phyloP scores from a whole-genome alignment of 2,797 vertebrate species.

The Sebastes kiyomatsui region DNA sequence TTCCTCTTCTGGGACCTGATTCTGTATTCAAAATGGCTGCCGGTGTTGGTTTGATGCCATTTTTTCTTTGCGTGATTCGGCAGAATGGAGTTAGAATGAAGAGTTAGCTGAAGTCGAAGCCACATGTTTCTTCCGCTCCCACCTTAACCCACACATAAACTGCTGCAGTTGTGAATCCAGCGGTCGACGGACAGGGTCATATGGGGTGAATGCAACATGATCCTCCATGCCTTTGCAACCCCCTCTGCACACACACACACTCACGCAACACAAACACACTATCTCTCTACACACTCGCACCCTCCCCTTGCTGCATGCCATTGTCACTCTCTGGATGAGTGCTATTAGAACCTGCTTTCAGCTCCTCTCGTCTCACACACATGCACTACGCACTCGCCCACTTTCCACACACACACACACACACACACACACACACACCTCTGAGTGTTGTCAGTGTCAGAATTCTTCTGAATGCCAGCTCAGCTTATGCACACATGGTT shows the following conservation, averaged over 20 bases:
- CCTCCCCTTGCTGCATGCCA: slow-evolving; percentile 48
- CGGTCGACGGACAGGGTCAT: slow-evolving; percentile 55
- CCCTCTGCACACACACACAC: slow-evolving; percentile 11
- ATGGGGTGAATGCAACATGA: slow-evolving; percentile 69
- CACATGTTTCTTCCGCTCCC: neutral
- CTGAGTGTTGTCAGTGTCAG: slow-evolving; percentile 28
- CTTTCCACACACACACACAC: slow-evolving; percentile 2
- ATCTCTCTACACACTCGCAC: slow-evolving; percentile 10
- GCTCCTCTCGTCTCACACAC: slow-evolving; percentile 29
- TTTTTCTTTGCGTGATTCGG: slow-evolving; percentile 24
- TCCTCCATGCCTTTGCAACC: slow-evolving; percentile 43
- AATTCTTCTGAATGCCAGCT: slow-evolving; percentile 29
- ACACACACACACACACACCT: slow-evolving; percentile 14
- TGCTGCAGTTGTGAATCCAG: slow-evolving; percentile 28
- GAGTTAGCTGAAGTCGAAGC: slow-evolving; percentile 9
- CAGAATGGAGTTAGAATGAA: neutral
- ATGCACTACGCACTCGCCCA: neutral
- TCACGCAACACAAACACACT: slow-evolving; percentile 16
- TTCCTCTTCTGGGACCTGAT: slow-evolving; percentile 35
- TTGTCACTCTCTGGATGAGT: slow-evolving; percentile 57
- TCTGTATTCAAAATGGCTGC: slow-evolving; percentile 69
- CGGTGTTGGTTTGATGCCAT: neutral
- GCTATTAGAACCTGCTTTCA: slow-evolving; percentile 58
- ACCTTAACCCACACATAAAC: neutral
- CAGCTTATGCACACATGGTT: neutral